Evolutionary conservation across 2,113 vertebrate species (phyloP), one percentile per base, ranked within the genome.

Genomic region (Chinchilla lanigera): DNA sequence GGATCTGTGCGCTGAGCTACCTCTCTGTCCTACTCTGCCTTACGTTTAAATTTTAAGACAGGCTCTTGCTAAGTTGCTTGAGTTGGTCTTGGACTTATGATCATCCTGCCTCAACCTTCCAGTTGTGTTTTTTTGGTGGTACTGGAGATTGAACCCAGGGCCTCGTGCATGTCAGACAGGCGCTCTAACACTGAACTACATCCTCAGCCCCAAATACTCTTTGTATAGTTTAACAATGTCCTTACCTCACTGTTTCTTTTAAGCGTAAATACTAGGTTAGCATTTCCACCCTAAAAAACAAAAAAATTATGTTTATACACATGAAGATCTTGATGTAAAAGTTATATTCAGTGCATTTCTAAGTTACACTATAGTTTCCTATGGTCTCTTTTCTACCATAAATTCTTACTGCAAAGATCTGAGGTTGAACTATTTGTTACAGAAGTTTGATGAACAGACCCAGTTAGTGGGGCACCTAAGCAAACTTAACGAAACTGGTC

Each of bases 181-280:
- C 7, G 17, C 50, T 52, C 16, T 10, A 35, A 30, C 61, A 69
- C 67, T 54, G 5, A 4, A 12, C 73, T 77, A 13, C 5, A 77
- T 77, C 41, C 73, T 77, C 73, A 47, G 50, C 17, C 7, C 38
- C 26, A 24, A 56, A 30, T 28, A 14, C 47, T 50, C 83, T 38
- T 54, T 24, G n/a, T 14, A 0, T 3, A 75, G 38, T 0, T 0
- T 54, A 50, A 60, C 63, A 94, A 90, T 22, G 63, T 96, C 95
- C 98, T 99, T 99, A 99, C 99, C 99, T 99, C 99, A 14, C 99
- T 99, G 99, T 99, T 99, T 98, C 99, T 99, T 98, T 99, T 99
- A 97, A 99, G 98, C 98, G 99, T 98, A 97, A 99, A 99, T 97
- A 99, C 98, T 97, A 99, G 97, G 98, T 99, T 99, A 86, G 99